Evolutionary conservation across 2,113 vertebrate genomes (phyloP).

Genomic region (Brachypteracias leptosomus): DNA sequence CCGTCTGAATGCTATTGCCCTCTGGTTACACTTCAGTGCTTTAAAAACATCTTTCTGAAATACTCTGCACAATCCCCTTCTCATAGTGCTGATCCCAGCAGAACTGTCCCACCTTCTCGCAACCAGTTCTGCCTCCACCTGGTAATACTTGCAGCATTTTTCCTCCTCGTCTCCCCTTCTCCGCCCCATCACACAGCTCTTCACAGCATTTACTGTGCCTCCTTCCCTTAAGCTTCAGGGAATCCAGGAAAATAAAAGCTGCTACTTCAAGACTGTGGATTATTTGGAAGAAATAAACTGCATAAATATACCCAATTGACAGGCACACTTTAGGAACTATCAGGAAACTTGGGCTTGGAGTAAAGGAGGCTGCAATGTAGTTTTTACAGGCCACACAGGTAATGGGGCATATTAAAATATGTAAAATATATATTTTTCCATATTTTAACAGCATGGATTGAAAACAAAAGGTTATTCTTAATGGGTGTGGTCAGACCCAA

Average conservation of each 20-base stretch:
- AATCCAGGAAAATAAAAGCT: not conserved
- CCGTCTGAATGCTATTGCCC: not conserved
- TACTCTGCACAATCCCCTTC: conserved; percentile 3
- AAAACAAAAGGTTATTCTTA: conserved; percentile 49
- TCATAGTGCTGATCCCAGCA: not conserved
- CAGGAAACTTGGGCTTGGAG: conserved; percentile 10
- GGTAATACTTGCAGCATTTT: not conserved
- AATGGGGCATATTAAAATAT: conserved; percentile 52
- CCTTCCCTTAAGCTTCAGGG: not conserved
- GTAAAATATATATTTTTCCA: conserved; percentile 46
- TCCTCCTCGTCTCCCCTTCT: not conserved
- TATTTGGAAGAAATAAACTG: conserved; percentile 57
- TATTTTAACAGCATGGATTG: conserved; percentile 47
- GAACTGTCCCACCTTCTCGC: not conserved
- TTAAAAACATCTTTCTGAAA: not conserved
- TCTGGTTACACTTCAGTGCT: not conserved
- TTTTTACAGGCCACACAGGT: conserved; percentile 58
- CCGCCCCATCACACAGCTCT: not conserved
- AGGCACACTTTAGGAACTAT: conserved; percentile 30
- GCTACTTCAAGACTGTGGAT: not conserved
- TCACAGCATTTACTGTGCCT: not conserved
- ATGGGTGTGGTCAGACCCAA: conserved; percentile 42
- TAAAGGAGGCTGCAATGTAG: conserved; percentile 35
- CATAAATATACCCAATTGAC: conserved; percentile 63
- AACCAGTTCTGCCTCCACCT: conserved; percentile 14